Evolutionary conservation across 2,113 vertebrate genomes (phyloP), one percentile per base, ranked within the genome.

Genomic region (Harpagus bidentatus): DNA sequence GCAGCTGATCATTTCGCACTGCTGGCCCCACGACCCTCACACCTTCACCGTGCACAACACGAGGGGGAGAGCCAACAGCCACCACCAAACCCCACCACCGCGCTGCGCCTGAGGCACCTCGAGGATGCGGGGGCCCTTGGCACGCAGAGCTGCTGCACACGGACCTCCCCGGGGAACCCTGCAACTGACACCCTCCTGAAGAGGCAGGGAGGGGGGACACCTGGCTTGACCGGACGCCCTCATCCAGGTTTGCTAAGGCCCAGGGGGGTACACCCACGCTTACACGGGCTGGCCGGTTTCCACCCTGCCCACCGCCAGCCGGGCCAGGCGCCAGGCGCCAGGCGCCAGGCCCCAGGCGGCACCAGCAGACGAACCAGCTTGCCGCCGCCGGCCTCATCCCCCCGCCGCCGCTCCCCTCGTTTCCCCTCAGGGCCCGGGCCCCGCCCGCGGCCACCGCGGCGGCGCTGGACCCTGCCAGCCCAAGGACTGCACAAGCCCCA

Each of bases 1-100:
- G 48, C 1, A 1, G 9, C 26, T 2, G 61, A 13, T 6, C 17
- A 34, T 16, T 19, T 31, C 1, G 0, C 31, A 6, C 2, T 2
- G 67, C 13, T 1, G 63, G 2, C 36, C 32, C 29, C 40, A 6
- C 31, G 32, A 4, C 17, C 25, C 38, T 17, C 8, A 18, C 19
- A 1, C 7, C 38, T 40, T 10, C 40, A 2, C 2, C 34, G 28
- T 4, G 4, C 3, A 8, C 52, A 32, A 7, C 19, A 5, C 2
- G 8, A 26, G 6, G 16, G n/a, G 38, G 10, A 34, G 15, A 45
- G 15, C 55, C 15, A 6, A 16, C 1, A 16, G 19, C 53, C 70
- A 19, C 42, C 9, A 4, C 38, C 38, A 1, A 14, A 26, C 40
- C 13, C 34, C 12, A 2, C 3, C 53, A n/a, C 1, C 5, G 18